Evolutionary conservation across 64 coral and sea anemone species (phyloP), one percentile per base, ranked within the genome.

Genomic region (Anthopleura sola): DNA sequence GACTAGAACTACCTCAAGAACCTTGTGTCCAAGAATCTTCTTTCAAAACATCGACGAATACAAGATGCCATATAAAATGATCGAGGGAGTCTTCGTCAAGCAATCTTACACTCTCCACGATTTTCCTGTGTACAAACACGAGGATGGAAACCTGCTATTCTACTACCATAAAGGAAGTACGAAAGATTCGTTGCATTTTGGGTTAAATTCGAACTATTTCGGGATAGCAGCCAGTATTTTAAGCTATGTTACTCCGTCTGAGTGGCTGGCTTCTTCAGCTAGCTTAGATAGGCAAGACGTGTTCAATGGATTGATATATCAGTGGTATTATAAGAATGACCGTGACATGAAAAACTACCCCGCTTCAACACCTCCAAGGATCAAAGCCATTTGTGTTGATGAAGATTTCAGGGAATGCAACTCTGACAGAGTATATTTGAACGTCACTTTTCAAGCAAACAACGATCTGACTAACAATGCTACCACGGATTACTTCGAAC

Each of bases 381-480:
- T 91, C 36, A 95, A 88, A 83, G 93, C 93, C 15, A 86, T 95
- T 15, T 95, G 90, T 17, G 93, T 95, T 1, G 93, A 95, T 19
- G 62, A 89, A 49, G 93, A 95, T 83, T 95, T 95, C 56, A 75
- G 89, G 48, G 77, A 89, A 57, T 92, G 93, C 39, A 85, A 95
- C 62, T 95, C 89, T 28, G 90, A 95, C 37, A 91, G 83, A 33
- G 75, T 95, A 26, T 92, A 92, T 51, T 74, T 95, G 86, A 95
- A 88, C 10, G 39, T 75, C 19, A 68, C 34, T 17, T 66, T 95
- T 11, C 85, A 57, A 33, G 19, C 47, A 66, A 49, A 58, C 5
- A 58, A 51, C 18, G 51, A 68, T 28, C 3, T 88, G 3, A 88
- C 86, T n/a, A n/a, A n/a, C 6, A 75, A 95, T 48, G 57, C 47